These are phyloP conservation scores for Pseudochromis fuscus DNA, from an alignment of 2,797 vertebrate genomes.

Conservation along the genomic window DNA sequence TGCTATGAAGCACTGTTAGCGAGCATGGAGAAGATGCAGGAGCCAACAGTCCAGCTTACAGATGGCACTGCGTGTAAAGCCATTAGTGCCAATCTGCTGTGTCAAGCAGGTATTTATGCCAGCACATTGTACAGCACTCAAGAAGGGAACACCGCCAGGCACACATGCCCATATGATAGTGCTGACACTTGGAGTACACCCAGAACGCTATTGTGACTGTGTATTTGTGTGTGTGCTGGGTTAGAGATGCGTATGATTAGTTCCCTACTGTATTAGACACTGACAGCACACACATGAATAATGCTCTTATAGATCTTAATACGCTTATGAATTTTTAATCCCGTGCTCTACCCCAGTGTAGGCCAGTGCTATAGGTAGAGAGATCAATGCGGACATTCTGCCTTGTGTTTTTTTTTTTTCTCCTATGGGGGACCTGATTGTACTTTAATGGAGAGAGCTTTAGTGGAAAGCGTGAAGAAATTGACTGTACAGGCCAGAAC, in stretches of 20 bases:
- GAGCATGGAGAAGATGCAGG: slow-evolving; percentile 61
- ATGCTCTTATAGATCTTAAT: slow-evolving; percentile 84
- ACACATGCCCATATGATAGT: slow-evolving; percentile 71
- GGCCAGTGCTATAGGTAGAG: slow-evolving; percentile 69
- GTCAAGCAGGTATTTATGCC: slow-evolving; percentile 84
- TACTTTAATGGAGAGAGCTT: slow-evolving; percentile 66
- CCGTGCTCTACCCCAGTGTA: slow-evolving; percentile 60
- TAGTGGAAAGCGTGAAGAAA: slow-evolving; percentile 45
- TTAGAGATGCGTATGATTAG: slow-evolving; percentile 72
- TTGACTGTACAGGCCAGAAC: slow-evolving; percentile 41
- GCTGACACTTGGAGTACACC: slow-evolving; percentile 76
- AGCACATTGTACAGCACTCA: slow-evolving; percentile 79
- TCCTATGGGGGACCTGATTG: slow-evolving; percentile 58
- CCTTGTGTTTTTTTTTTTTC: slow-evolving; percentile 30
- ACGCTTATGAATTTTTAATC: slow-evolving; percentile 85
- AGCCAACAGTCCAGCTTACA: slow-evolving; percentile 76
- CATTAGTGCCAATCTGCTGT: slow-evolving; percentile 85
- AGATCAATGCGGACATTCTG: slow-evolving; percentile 70
- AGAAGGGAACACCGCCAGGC: slow-evolving; percentile 73
- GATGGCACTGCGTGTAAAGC: slow-evolving; percentile 80
- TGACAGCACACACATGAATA: slow-evolving; percentile 76
- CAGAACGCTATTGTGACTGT: slow-evolving; percentile 68
- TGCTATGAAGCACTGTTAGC: slow-evolving; percentile 32
- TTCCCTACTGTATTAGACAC: slow-evolving; percentile 69
- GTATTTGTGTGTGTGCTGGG: slow-evolving; percentile 38